Evolutionary conservation across 1,140 invertebrate genomes (phyloP), one percentile per base, ranked within the genome.

Genomic region (Bombus waltoni): DNA sequence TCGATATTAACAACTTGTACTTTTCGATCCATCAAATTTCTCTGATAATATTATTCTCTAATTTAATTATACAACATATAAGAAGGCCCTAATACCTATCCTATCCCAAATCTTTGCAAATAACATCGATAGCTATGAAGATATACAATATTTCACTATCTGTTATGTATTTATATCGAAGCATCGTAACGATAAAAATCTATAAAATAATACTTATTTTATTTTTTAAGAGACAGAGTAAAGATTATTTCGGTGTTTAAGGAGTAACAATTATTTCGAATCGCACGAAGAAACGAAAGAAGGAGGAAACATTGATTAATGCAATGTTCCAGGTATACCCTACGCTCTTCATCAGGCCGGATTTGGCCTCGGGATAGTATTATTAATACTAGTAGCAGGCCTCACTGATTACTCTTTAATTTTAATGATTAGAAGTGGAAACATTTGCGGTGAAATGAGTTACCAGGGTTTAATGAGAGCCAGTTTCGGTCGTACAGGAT

Each of bases 321-420:
- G 79, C 91, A 53, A 53, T 85, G 32, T 93, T 95, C 89, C 85
- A 97, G 97, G 97, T 66, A 98, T 98, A 93, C 97, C 98, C 38
- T 98, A 97, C 95, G 98, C 98, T 9, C 94, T 98, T 15, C 96
- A 97, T 88, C 96, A 98, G 92, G 97, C 98, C 75, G 98, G 98
- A 42, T 97, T 98, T 91, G 97, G 97, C 6, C 94, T 98, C 59
- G 98, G 98, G 22, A 93, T 98, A 40, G 90, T 97, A 76, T 95
- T 98, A 74, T 94, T 98, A 83, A 93, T 97, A n/a, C 71, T 97
- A 28, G 97, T 98, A 10, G 97, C 98, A 40, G 93, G 97, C 65
- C 95, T 98, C 65, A 98, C 98, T 78, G 98, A 98, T 95, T 98
- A 98, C 92, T 98, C 98, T 2, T 96, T 98, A 72, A 96, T 98